Evolutionary conservation across 2,113 vertebrate genomes (phyloP), one percentile per base, ranked within the genome.

Genomic region (Heterochromis multidens): DNA sequence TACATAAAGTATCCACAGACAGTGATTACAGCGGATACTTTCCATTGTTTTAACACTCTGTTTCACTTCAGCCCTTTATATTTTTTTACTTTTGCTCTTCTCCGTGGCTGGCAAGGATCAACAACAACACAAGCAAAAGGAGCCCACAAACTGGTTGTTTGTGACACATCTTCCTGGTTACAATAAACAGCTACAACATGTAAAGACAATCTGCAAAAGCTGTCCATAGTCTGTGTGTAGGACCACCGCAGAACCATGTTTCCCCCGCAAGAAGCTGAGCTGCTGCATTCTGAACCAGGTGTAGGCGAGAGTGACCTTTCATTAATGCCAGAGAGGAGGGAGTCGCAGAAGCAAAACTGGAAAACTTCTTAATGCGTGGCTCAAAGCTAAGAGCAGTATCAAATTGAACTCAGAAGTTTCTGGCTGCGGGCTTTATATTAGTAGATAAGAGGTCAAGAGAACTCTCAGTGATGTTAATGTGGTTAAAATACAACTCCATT

Each of bases 1-100:
- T 40, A 65, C 67, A 52, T 29, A 13, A 8, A 72, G 40, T 16
- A 49, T 29, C 9, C 25, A 72, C 40, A 72, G 65, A 0, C 43
- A 52, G 67, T 21, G 17, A 2, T 2, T 31, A 25, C 0, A 52
- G 27, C 19, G 5, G 25, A 72, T 0, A 10, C 43, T 21, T 52
- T 52, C 7, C 27, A 29, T 49, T 4, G 1, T 0, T 49, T 25
- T 6, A 72, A 27, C 65, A 7, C 1, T 49, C n/a, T 27, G 16
- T 43, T 13, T 49, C 43, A 19, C 67, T 72, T 72, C 17, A 29
- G 43, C 43, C 5, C 25, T 72, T 72, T 72, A 17, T 52, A 29
- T 31, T 10, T 52, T 72, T 29, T 49, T 52, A 72, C 25, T 72
- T 35, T 70, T 25, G 5, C 63, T 70, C 63, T 46, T 46, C 1